phyloP scores from a whole-genome alignment of 2,888 invertebrate species.

The Myopa tessellatipennis region DNA sequence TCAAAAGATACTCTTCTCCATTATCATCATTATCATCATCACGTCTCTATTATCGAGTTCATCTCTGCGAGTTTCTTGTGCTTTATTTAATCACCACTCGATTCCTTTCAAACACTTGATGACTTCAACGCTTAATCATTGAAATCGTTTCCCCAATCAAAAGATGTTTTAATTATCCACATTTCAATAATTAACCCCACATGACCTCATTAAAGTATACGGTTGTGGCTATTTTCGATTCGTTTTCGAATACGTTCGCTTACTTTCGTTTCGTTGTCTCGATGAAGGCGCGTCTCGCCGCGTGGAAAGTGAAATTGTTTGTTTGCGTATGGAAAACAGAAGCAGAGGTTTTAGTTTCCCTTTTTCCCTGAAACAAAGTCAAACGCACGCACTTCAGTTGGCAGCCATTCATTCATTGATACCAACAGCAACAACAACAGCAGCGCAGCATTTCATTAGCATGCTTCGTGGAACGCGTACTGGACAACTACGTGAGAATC shows the following conservation, averaged over 20 bases:
- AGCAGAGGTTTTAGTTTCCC: constrained; percentile 12
- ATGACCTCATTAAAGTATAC: not conserved
- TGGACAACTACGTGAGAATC: not conserved
- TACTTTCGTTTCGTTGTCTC: not conserved
- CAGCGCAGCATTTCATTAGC: constrained; percentile 9
- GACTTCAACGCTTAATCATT: not conserved
- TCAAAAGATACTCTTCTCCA: too few relatives aligned
- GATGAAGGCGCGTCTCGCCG: not conserved
- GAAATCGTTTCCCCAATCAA: not conserved
- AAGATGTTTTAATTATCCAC: not conserved
- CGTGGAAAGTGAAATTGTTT: constrained; percentile 23
- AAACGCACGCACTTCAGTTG: not conserved
- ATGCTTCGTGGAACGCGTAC: not conserved
- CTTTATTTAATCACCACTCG: too few relatives aligned
- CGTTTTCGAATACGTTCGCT: not conserved
- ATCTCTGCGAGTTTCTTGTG: too few relatives aligned
- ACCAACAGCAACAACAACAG: not conserved
- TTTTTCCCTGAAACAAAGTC: constrained; percentile 14
- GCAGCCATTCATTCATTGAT: not conserved
- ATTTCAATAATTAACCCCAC: not conserved
- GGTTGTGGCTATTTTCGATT: not conserved
- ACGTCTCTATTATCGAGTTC: too few relatives aligned
- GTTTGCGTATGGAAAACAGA: not conserved
- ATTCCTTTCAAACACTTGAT: too few relatives aligned
- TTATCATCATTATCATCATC: too few relatives aligned